Base-by-base conservation (phyloP, 2,113 vertebrate genomes). In the Tragelaphus buxtoni region DNA sequence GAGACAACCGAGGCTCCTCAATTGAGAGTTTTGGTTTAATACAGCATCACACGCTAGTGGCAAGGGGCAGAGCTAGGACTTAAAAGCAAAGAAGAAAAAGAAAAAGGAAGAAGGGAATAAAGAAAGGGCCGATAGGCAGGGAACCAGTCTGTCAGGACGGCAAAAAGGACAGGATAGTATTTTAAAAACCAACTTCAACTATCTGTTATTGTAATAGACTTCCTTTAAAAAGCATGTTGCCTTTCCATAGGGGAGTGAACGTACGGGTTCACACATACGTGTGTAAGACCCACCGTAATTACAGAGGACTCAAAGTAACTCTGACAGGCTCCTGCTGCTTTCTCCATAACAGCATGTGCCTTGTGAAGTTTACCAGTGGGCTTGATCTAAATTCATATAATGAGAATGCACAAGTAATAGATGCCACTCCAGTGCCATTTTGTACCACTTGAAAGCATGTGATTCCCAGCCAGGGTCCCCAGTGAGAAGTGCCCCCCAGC, bases 241-340 rank as follows among this genome's bases (percentile, higher is more conserved):
- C 45, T 84, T 91, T 96, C 88, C 56, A 17, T 9, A 79, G 47
- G 13, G 30, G 8, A 49, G 32, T 55, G 49, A 69, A 56, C 0
- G 0, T 45, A 65, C n/a, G 18, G 77, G 56, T 72, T 72, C 65
- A 22, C n/a, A 22, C 17, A 5, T n/a, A 55, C 47, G 42, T 20
- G 0, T 32, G 22, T 89, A 79, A 85, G 51, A 91, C 32, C 42
- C 74, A n/a, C 63, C 58, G 9, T 93, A 95, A 96, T 92, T 96
- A 91, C 72, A 76, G 58, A 91, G 89, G 30, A 13, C 77, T 86
- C 32, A 45, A 51, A 95, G n/a, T 42, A 58, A 92, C 63, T 61
- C 49, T 86, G 85, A 45, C 39, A 74, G 72, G 39, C 82, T 47
- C 51, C 60, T 63, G 65, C 28, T 56, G 88, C 55, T 90, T 88